Evolutionary conservation across 2,113 vertebrate species (phyloP), one percentile per base, ranked within the genome.

Genomic region (Kryptolebias marmoratus): DNA sequence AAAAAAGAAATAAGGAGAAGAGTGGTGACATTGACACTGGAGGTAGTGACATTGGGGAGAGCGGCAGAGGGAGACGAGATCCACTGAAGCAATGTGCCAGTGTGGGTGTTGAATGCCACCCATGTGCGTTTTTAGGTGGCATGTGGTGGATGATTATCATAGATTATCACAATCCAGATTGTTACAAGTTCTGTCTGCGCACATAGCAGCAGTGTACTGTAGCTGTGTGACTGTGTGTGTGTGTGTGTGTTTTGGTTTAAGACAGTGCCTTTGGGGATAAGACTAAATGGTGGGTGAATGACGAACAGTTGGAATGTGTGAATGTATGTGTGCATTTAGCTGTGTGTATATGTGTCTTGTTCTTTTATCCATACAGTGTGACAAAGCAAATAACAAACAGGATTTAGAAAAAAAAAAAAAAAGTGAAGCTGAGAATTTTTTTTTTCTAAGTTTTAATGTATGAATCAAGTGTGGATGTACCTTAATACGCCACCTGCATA

Each of bases 401-500:
- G 61, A 48, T 76, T 78, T 68, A 1, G 58, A 31, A 28, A 60
- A 54, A 55, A 44, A 45, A 68, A 74, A 73, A 80, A 54, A 1
- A 44, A 54, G 49, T 56, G 39, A 53, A n/a, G 31, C 58, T 62
- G 36, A 57, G 45, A 47, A 47, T n/a, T 22, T 67, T 75, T 68
- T 44, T 47, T 45, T n/a, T 16, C 71, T 65, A 44, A 45, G 61
- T 59, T 36, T 16, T 31, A 22, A 68, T 16, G 28, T 48, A n/a
- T 36, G 45, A 53, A 18, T 0, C 44, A 70, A 70, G 65, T 59
- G 76, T 49, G 36, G 39, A 67, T 68, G 95, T 96, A 99, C 97
- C 97, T 99, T 95, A 97, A 95, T 94, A 96, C 94, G 92, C 95
- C 93, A 95, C 93, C 96, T 94, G 97, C 98, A 99, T 99, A 93